These are phyloP conservation scores for Zoanthus sansibaricus DNA, from an alignment of 92 coral and sea anemone genomes.

Conservation along the genomic window DNA sequence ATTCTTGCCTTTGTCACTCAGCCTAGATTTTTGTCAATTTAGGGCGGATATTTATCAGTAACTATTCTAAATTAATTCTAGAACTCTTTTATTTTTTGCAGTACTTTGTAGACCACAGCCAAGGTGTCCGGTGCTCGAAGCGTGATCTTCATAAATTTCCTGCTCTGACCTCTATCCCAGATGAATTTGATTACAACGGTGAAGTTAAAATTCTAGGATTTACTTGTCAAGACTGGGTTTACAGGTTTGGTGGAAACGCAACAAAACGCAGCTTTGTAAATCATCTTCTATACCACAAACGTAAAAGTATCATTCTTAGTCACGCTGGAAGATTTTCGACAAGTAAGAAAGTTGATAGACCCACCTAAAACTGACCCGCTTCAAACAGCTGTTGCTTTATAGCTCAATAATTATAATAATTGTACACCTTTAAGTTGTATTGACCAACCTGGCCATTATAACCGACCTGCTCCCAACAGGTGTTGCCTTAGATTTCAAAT, in stretches of 20 bases:
- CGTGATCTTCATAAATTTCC: slow-evolving; percentile 31
- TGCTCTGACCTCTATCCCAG: slow-evolving; percentile 57
- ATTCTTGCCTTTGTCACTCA: not conserved
- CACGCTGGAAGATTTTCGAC: slow-evolving; percentile 8
- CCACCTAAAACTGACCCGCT: no score
- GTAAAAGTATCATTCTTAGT: not conserved
- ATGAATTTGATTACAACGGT: slow-evolving; percentile 64
- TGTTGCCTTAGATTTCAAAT: no score
- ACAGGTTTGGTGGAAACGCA: slow-evolving; percentile 13
- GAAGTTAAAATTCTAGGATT: slow-evolving; percentile 63
- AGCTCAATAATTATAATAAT: no score
- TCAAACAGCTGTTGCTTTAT: no score
- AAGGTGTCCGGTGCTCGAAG: not conserved
- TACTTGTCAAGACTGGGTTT: slow-evolving; percentile 66
- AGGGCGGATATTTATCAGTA: not conserved
- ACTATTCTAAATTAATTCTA: not conserved
- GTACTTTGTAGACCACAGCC: slow-evolving; percentile 21
- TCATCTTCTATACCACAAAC: not conserved
- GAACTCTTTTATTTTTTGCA: slow-evolving; percentile 1
- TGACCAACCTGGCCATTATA: no score
- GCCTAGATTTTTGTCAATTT: not conserved
- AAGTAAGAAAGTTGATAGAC: slow-evolving; percentile 1
- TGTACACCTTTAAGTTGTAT: no score
- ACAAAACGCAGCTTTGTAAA: slow-evolving; percentile 1
- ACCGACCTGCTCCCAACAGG: no score